Evolutionary conservation across 2,113 vertebrate species (phyloP), one percentile per base, ranked within the genome.

Genomic region (Megaceryle torquata): DNA sequence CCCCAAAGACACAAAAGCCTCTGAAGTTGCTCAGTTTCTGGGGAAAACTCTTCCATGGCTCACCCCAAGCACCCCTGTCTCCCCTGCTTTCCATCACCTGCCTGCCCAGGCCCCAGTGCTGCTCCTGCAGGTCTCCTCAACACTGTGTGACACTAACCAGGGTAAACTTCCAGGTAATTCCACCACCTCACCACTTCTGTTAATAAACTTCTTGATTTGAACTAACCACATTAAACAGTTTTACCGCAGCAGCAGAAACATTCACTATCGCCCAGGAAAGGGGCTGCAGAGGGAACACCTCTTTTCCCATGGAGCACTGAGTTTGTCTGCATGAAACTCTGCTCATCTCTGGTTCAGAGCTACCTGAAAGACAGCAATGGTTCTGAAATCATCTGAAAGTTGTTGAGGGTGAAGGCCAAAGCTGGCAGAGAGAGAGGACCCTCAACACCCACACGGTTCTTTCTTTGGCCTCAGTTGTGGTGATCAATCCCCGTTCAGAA

Each of bases 131-230:
- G 14, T 87, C 91, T 59, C 60, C 72, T 72, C 67, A 13, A 6
- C 0, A 0, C 21, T 33, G 11, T 19, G 82, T 20, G 78, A 76
- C 63, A 20, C 50, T 6, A n/a, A 5, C 21, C 44, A 21, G 77
- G 68, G 85, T 41, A n/a, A 91, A 61, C 69, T 93, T 91, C 93
- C 93, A 96, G 95, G 93, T 88, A 97, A 78, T 57, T 75, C 64
- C 92, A 86, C 81, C 86, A 15, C 35, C 63, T 57, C 81, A 29
- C 98, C 97, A 97, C 98, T 98, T 98, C 98, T 97, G 89, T 86
- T 69, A 63, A 89, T 20, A 48, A 31, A 92, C 97, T 98, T 98
- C 97, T 96, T 82, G 59, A 95, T 97, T 96, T 13, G 5, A 4
- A 15, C 54, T n/a, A 82, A 92, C 94, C 91, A 35, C 95, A 14